Evolutionary conservation across 2,113 vertebrate genomes (phyloP).

Genomic region (Empidonax alnorum): DNA sequence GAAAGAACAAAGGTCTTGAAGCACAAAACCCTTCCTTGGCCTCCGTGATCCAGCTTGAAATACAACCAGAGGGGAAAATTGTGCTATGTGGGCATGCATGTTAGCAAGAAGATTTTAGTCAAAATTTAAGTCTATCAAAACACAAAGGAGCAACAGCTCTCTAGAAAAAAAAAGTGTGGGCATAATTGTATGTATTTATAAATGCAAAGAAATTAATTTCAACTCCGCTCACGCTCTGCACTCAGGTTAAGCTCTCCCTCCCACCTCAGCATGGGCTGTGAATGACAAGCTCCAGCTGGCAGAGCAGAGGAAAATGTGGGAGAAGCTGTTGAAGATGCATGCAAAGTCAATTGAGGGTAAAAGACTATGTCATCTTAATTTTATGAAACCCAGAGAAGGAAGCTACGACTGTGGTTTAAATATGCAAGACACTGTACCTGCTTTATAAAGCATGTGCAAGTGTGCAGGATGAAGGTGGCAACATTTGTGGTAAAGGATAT

Average conservation of each 20-base stretch:
- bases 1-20: not conserved
- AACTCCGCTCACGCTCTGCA: not conserved
- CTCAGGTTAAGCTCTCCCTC: not conserved
- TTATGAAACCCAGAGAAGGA: not conserved
- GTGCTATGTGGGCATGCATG: not conserved
- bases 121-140: not conserved
- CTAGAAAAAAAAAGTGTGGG: not conserved
- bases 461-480: not conserved
- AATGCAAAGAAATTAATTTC: not conserved
- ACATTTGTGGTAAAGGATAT: not conserved
- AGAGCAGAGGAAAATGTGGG: not conserved
- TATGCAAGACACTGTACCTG: not conserved
- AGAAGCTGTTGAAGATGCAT: not conserved
- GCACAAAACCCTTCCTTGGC: not conserved
- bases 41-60: not conserved
- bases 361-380: not conserved
- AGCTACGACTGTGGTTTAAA: not conserved
- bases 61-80: not conserved
- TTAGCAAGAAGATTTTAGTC: not conserved
- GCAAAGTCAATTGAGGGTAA: not conserved
- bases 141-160: not conserved
- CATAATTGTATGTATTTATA: not conserved
- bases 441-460: not conserved
- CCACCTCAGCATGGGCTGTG: not conserved
- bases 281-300: not conserved